A percentile compares a stretch with the other conserved stretches of the same genome.
Evolutionary conservation across 2,888 invertebrate species (phyloP).

Genomic region (Heliconius aoede): DNA sequence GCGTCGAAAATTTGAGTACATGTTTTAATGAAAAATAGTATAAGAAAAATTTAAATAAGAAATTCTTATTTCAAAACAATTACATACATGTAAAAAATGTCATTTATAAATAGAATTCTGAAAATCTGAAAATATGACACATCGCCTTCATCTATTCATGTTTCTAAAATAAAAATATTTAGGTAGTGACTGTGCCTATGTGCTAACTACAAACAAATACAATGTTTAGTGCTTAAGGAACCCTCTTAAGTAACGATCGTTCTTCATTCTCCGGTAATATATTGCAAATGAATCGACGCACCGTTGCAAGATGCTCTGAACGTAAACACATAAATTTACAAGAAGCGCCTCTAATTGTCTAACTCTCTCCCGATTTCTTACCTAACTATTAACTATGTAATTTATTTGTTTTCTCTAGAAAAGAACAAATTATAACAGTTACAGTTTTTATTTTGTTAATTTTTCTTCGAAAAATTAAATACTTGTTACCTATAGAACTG

Average conservation of each 20-base stretch:
- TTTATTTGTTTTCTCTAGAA: constrained; percentile 52
- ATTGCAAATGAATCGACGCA: constrained; percentile 46
- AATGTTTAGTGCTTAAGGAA: not conserved
- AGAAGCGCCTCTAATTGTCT: constrained; percentile 53
- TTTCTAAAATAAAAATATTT: not conserved
- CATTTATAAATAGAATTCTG: no score
- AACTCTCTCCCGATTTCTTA: constrained; percentile 53
- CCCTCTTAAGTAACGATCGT: constrained; percentile 28
- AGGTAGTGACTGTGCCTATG: not conserved
- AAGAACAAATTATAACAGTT: constrained; percentile 13
- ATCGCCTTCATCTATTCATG: not conserved
- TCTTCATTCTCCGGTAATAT: constrained; percentile 21
- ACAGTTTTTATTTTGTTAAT: not conserved
- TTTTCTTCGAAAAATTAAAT: not conserved
- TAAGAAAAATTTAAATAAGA: no score
- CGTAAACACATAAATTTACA: constrained; percentile 57
- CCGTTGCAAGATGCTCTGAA: constrained; percentile 45
- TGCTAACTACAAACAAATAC: constrained; percentile 8
- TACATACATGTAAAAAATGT: no score
- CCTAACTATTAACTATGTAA: constrained; percentile 55
- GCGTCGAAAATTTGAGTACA: no score
- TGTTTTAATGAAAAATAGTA: no score
- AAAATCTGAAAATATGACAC: not conserved
- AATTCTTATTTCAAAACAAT: no score
- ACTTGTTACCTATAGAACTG: not conserved